Evolutionary conservation across 1,140 invertebrate species (phyloP), one percentile per base, ranked within the genome.

Genomic region (Drosophila melanica): DNA sequence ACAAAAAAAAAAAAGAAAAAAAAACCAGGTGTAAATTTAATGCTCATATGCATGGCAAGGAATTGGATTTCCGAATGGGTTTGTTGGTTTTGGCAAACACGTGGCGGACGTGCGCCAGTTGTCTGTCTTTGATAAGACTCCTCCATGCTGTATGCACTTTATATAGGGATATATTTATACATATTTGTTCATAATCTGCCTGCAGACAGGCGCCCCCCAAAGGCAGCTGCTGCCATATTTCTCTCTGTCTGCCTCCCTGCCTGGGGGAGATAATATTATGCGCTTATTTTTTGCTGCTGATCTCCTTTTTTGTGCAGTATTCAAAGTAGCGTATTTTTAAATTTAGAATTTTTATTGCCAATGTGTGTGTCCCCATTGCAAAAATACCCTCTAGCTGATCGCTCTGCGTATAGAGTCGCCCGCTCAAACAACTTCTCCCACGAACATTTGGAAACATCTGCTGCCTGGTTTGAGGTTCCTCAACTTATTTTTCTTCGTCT

Each of bases 31-130:
- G 89, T 90, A 90, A 90, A 90, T 81, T 90, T 33, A 50, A 27
- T 27, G 27, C 16, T 53, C 39, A 23, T 53, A 35, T 53, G 67
- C 50, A 54, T 66, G 64, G 51, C 62, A 47, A 47, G 27, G 54
- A 58, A 77, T 58, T 53, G 67, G 59, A 41, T 45, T 41, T 68
- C 60, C 14, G 44, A 14, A 27, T 20, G 48, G 23, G 20, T 41
- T 64, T 35, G 33, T 27, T 14, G 37, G 50, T 30, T 45, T 70
- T 41, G 50, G 62, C 23, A 63, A 65, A 72, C 84, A 84, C 79
- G 67, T 87, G 77, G 75, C 79, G 65, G 66, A 89, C 84, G 84
- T 89, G 85, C 77, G 84, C 85, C 84, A 85, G 80, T 84, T 90
- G 84, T 69, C 85, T 55, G 66, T 37, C 42, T 44, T 54, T 66